phyloP scores from a whole-genome alignment of 1,140 invertebrate species.

The Pemphigus obesinymphae region DNA sequence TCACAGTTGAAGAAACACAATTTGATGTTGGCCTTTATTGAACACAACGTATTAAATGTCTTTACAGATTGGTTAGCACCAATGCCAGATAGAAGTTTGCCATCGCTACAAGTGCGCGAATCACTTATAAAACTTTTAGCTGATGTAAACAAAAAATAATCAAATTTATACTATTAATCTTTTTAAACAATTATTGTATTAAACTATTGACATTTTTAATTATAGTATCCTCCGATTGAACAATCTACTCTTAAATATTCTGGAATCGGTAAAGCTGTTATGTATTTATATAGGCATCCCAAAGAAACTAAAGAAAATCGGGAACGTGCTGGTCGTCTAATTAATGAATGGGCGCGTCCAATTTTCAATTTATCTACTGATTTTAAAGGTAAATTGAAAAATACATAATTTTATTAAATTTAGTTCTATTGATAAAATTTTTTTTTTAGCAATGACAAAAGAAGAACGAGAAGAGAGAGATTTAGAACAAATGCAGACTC shows the following conservation, averaged over 20 bases:
- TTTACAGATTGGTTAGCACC: constrained; percentile 97
- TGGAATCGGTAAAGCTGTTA: constrained; percentile 95
- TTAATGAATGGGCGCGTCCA: constrained; percentile 93
- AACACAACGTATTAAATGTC: constrained; percentile 88
- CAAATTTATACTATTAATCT: too few relatives aligned
- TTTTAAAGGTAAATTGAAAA: constrained; percentile 65
- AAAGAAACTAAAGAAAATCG: constrained; percentile 93
- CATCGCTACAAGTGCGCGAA: constrained; percentile 87
- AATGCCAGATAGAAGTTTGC: constrained; percentile 88
- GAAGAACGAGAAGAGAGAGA: constrained; percentile 88
- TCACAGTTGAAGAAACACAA: constrained; percentile 92
- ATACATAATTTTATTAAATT: not conserved
- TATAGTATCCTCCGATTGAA: constrained; percentile 84
- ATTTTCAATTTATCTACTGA: constrained; percentile 95
- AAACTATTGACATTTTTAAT: constrained; percentile 14
- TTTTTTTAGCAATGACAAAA: constrained; percentile 63
- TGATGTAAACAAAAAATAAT: constrained; percentile 63
- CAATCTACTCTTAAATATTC: constrained; percentile 87
- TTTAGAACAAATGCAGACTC: constrained; percentile 77
- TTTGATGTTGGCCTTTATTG: constrained; percentile 88
- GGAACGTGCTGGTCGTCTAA: constrained; percentile 82
- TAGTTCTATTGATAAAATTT: not conserved
- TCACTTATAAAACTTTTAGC: constrained; percentile 78
- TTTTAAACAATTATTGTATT: constrained; percentile 1
- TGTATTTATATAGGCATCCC: constrained; percentile 99